Percentiles rank a stretch among this genome's conserved stretches.
Evolutionary conservation across 1,140 invertebrate species (phyloP).

Genomic region (Aculops lycopersici): DNA sequence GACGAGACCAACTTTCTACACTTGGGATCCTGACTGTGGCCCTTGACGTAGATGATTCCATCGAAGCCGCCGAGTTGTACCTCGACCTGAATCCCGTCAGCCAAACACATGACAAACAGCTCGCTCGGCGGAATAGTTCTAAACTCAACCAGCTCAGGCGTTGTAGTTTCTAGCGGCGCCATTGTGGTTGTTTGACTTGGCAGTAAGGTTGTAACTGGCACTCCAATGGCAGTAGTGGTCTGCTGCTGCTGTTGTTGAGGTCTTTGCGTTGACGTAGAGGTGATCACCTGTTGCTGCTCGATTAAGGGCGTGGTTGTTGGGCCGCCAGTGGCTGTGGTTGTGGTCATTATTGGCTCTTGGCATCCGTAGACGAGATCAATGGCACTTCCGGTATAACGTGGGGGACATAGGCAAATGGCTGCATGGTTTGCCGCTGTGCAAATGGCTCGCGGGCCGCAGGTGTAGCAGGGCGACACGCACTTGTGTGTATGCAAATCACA

Average conservation of each 20-base stretch:
- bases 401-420: conserved; percentile 37
- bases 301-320: not conserved
- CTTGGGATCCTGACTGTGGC: conserved; percentile 61
- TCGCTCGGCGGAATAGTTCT: conserved; percentile 11
- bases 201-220: too few species aligned
- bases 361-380: conserved; percentile 23
- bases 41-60: conserved; percentile 67
- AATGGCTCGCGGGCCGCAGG: conserved; percentile 37
- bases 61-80: conserved; percentile 50
- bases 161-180: not conserved
- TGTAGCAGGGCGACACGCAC: conserved; percentile 31
- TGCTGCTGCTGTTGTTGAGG: too few species aligned
- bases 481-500: conserved; percentile 16
- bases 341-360: conserved; percentile 17
- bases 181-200: not conserved
- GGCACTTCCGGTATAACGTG: conserved; percentile 31
- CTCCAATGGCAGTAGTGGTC: not conserved
- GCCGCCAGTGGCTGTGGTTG: not conserved
- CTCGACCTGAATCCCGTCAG: conserved; percentile 59
- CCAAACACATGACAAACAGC: conserved; percentile 41
- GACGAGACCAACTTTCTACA: conserved; percentile 42
- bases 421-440: conserved; percentile 43
- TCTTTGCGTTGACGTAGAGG: too few species aligned
- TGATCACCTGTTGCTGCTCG: too few species aligned
- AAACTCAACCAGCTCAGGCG: not conserved